Conservation (phyloP, 2,888 invertebrate genomes). For the Dynastes maya region DNA sequence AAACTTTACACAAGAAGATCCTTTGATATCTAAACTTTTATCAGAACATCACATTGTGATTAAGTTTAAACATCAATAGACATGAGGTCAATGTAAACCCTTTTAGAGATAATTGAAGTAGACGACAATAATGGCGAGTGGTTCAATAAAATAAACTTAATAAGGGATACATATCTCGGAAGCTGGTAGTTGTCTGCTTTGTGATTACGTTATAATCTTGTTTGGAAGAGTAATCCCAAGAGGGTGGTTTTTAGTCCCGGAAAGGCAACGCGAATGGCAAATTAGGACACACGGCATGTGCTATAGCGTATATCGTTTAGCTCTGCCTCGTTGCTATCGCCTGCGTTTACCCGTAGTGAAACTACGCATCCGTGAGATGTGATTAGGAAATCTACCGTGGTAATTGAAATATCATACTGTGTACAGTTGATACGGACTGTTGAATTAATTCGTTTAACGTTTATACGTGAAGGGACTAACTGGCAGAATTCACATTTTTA, state of each 20-base stretch:
- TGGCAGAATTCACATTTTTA: background rate
- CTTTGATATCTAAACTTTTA: background rate
- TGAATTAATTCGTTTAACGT: conserved; percentile 26
- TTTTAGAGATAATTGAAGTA: conserved; percentile 22
- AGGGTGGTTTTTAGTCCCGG: conserved; percentile 58
- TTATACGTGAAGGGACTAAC: background rate
- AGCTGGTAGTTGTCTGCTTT: conserved; percentile 51
- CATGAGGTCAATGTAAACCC: conserved; percentile 9
- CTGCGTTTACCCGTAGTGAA: conserved; percentile 59
- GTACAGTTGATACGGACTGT: conserved; percentile 33
- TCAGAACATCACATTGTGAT: background rate
- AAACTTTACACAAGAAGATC: too few species aligned
- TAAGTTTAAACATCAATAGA: background rate
- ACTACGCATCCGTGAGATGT: conserved; percentile 67
- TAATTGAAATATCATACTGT: conserved; percentile 67
- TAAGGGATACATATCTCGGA: conserved; percentile 48
- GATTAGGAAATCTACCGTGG: conserved; percentile 69
- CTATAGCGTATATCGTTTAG: conserved; percentile 20
- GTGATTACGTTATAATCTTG: conserved; percentile 66
- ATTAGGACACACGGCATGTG: conserved; percentile 43
- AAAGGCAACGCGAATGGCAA: conserved; percentile 49
- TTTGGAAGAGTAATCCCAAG: conserved; percentile 62
- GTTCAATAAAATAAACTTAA: conserved; percentile 48
- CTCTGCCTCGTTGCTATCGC: conserved; percentile 19
- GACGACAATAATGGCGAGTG: conserved; percentile 29